Evolutionary conservation across 2,888 invertebrate species (phyloP).

Genomic region (Girardia tigrina): DNA sequence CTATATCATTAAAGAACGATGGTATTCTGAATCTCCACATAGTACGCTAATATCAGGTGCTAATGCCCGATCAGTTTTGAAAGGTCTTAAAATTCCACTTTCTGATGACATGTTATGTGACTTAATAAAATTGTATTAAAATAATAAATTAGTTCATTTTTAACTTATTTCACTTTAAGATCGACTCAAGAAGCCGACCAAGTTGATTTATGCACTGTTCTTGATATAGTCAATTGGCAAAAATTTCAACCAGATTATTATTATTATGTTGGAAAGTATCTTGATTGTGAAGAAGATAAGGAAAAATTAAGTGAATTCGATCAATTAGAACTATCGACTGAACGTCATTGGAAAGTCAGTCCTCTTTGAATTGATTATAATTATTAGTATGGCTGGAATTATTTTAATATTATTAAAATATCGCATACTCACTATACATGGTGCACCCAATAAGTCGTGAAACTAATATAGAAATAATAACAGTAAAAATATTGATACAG

Average conservation of each 20-base stretch:
- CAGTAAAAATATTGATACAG: too few relatives aligned
- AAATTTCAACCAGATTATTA: background rate
- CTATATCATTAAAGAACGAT: background rate
- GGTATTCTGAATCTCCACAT: background rate
- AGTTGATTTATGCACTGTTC: background rate
- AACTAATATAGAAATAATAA: too few relatives aligned
- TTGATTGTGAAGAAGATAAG: background rate
- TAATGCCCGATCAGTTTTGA: background rate
- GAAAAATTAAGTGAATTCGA: background rate
- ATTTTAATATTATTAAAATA: too few relatives aligned
- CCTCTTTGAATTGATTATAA: too few relatives aligned
- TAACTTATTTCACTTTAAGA: background rate
- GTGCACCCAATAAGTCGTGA: too few relatives aligned
- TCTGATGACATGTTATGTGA: background rate
- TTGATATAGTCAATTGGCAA: background rate
- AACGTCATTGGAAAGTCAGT: background rate
- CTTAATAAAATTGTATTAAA: background rate
- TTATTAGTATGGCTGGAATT: too few relatives aligned
- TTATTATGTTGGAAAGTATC: background rate
- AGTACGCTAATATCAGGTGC: background rate
- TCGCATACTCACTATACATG: too few relatives aligned
- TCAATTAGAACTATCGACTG: background rate
- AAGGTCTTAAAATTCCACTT: background rate
- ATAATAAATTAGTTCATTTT: background rate
- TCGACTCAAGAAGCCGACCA: background rate